A percentile compares a stretch with the other conserved stretches of the same genome.
Conservation (phyloP, 2,888 invertebrate genomes). For the Eilema caniola region DNA sequence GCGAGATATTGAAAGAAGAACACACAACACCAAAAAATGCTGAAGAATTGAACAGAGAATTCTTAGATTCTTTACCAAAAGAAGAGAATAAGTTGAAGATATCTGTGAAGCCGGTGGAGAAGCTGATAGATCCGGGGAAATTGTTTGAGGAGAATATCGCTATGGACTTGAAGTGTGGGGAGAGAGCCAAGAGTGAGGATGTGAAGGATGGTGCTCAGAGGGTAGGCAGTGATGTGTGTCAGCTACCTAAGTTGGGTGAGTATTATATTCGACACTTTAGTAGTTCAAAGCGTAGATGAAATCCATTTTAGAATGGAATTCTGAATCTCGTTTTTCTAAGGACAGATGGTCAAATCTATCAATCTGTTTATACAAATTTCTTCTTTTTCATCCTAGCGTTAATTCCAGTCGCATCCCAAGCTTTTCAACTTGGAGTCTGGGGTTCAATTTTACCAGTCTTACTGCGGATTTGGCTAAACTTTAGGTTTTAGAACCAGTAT, state of each 20-base stretch:
- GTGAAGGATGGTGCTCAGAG: constrained; percentile 41
- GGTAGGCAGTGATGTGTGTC: constrained; percentile 28
- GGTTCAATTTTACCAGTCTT: no score
- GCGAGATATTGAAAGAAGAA: constrained; percentile 58
- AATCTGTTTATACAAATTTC: no score
- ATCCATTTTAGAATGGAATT: no score
- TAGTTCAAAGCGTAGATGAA: no score
- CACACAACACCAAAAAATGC: constrained; percentile 68
- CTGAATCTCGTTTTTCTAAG: no score
- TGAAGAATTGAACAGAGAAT: constrained; percentile 77
- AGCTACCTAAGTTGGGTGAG: constrained; percentile 15
- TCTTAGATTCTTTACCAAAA: constrained; percentile 74
- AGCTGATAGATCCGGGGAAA: constrained; percentile 64
- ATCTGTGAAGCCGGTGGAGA: constrained; percentile 74
- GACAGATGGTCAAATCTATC: no score
- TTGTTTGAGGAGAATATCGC: constrained; percentile 49
- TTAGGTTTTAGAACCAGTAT: no score
- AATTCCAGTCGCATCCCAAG: no score
- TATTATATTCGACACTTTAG: neutral
- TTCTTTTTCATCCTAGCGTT: no score
- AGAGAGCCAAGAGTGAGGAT: constrained; percentile 31
- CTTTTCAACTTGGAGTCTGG: no score
- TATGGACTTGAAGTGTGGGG: constrained; percentile 28
- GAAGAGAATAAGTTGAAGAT: constrained; percentile 68
- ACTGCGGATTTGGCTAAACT: no score